Base-by-base conservation (phyloP, 2,113 vertebrate genomes). In the Prietella phreatophila region DNA sequence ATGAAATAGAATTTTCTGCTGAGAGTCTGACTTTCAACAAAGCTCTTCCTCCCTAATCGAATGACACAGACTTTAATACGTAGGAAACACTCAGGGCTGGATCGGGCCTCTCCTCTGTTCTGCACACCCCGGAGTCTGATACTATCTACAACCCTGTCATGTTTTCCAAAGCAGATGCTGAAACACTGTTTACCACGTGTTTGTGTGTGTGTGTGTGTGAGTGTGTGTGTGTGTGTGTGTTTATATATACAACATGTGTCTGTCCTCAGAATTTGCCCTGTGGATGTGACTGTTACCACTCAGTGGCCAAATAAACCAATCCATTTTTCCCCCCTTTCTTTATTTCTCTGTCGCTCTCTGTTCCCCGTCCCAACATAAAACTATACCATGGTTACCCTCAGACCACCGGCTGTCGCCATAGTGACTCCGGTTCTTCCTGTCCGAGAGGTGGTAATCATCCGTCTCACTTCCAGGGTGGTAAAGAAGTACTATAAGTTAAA, bases 1-100 rank as follows among this genome's bases (percentile, higher is more conserved):
- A 90, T 85, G 86, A 89, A 90, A 90, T 88, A 63, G 79, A 86
- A 90, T 90, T 89, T 90, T 89, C 85, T 89, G 90, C 85, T 79
- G 76, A 69, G 73, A 89, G 75, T 86, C 85, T n/a, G 88, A 89
- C 81, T 90, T 87, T 78, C 42, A 89, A 89, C 85, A 86, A 58
- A 87, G 83, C 82, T 87, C 83, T 89, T 85, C 84, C 84, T 80
- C 85, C 7, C 55, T 89, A 90, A 90, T 90, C 67, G 82, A 87
- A 83, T 89, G 86, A 89, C 85, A 87, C 90, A 65, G 83, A 50
- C 36, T 71, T 47, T 85, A 87, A 87, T 83, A 84, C 67, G 84
- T 75, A 89, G 88, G 85, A 89, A 86, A 88, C 82, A 84, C 78
- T 78, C 82, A 84, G 82, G 82, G 87, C 73, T 79, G 47, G 78